phyloP scores from a whole-genome alignment of 2,113 vertebrate genomes.

The Ochotona curzoniae region DNA sequence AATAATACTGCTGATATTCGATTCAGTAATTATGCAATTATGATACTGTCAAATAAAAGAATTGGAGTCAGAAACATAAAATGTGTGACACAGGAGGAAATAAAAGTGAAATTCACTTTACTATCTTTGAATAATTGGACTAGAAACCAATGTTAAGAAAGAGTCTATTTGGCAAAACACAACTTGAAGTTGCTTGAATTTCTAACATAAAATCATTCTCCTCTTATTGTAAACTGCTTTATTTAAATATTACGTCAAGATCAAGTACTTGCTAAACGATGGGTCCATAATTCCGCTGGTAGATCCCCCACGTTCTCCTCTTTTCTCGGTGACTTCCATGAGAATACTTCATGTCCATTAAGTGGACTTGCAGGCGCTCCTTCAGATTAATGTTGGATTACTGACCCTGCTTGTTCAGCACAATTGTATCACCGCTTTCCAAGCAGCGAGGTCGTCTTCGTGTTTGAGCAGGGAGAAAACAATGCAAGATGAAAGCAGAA shows the following conservation, averaged over 20 bases:
- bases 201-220: not conserved
- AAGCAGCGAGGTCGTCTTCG: not conserved
- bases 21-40: not conserved
- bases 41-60: not conserved
- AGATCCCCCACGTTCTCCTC: not conserved
- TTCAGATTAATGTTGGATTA: not conserved
- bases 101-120: not conserved
- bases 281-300: not conserved
- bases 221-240: not conserved
- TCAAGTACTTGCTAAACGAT: not conserved
- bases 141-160: not conserved
- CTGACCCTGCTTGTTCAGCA: not conserved
- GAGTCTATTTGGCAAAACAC: not conserved
- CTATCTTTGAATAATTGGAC: not conserved
- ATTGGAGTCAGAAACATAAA: not conserved
- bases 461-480: not conserved
- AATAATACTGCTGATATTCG: not conserved
- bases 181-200: not conserved
- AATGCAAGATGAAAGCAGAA: not conserved
- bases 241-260: not conserved
- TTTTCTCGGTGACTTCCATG: not conserved
- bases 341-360: not conserved
- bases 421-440: constrained; percentile 2
- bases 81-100: not conserved
- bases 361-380: not conserved